Evolutionary conservation across 2,888 invertebrate species (phyloP).

Genomic region (Drosophila paramelanica): DNA sequence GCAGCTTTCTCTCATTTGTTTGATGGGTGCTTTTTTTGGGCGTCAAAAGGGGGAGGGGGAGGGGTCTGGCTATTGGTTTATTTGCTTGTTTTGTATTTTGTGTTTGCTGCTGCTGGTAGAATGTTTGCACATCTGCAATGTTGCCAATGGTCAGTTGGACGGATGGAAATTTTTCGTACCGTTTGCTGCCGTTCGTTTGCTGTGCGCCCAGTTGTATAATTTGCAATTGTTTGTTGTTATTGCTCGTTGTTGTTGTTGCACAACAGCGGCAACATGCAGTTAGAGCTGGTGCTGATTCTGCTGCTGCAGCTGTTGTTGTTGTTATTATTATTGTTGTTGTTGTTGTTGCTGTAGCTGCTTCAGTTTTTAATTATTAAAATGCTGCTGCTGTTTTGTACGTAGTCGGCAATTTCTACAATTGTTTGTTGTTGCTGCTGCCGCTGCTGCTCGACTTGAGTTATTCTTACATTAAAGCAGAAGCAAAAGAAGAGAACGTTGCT

Average conservation of each 20-base stretch:
- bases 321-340: not conserved
- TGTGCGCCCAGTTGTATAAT: constrained; percentile 77
- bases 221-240: constrained; percentile 76
- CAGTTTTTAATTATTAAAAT: constrained; percentile 62
- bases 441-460: constrained; percentile 36
- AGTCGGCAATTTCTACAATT: constrained; percentile 68
- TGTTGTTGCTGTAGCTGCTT: constrained; percentile 38
- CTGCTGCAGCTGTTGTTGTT: not conserved
- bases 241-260: constrained; percentile 35
- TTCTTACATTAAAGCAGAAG: constrained; percentile 39
- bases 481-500: constrained; percentile 2
- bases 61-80: constrained; percentile 34
- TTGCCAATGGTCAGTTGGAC: constrained; percentile 35
- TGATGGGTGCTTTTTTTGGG: not conserved
- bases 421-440: constrained; percentile 41
- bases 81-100: constrained; percentile 30
- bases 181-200: constrained; percentile 49
- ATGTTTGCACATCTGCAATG: constrained; percentile 71
- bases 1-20: constrained; percentile 20
- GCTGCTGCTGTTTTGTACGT: constrained; percentile 29
- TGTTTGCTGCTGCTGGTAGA: constrained; percentile 45
- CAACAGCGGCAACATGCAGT: constrained; percentile 28
- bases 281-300: not conserved
- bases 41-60: not conserved
- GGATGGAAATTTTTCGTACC: constrained; percentile 2